Evolutionary conservation across 2,888 invertebrate genomes (phyloP), one percentile per base, ranked within the genome.

Genomic region (Tenodera sinensis): DNA sequence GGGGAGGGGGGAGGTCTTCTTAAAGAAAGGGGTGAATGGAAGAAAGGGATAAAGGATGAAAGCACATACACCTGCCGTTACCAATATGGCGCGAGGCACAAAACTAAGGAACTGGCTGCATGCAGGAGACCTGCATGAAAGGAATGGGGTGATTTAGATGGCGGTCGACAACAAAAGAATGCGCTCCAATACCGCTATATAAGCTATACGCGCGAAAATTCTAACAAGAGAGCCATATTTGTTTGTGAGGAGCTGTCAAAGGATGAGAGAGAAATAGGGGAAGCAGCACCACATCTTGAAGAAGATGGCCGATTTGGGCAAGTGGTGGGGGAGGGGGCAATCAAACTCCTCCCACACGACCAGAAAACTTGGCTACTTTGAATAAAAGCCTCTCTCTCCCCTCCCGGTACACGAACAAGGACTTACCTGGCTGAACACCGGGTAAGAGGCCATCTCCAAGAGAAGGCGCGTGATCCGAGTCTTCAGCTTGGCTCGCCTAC

Each of bases 391-490:
- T n/a, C n/a, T n/a, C 54, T 71, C 54, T 71, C 54, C 54, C 54
- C 15, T 71, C 54, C 54, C 54, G 54, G 25, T 71, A 71, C 54
- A 71, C 54, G 54, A 71, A 71, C 54, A 20, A 30, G 42, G 30
- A 71, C 89, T 89, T 89, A 89, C 89, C 89, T 89, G 89, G 82
- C 83, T 87, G 12, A 89, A 30, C 47, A 89, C 85, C 30, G 89
- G 89, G 28, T 89, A 89, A 28, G 89, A 89, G n/a, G 89, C 89
- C 88, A 88, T 89, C 83, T 88, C 89, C 89, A 88, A 89, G 25
- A 89, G 88, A n/a, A 89, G 88, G 7, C 89, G 88, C 47, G 89
- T 85, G 83, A 88, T 89, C 27, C 82, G 89, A 20, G 85, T 89
- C 88, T 88, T 89, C 83, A 89, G 83, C 82, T 87, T 89, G n/a